Evolutionary conservation across 2,888 invertebrate species (phyloP), one percentile per base, ranked within the genome.

Genomic region (Caenorhabditis sp.): DNA sequence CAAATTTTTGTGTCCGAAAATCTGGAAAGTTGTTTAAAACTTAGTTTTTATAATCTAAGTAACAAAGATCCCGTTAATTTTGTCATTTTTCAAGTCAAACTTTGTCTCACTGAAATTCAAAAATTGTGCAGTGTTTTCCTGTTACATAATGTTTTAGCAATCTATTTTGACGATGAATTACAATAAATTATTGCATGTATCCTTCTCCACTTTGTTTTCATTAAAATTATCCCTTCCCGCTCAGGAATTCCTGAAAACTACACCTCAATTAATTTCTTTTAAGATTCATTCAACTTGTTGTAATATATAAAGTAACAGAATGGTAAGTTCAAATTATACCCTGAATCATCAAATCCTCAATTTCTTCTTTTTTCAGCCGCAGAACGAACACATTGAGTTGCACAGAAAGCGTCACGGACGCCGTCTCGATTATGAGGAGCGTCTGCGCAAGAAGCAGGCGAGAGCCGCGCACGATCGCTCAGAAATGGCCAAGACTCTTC

Each of bases 381-480:
- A 99, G 92, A 99, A 99, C 93, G 99, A 99, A 91, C 96, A 99
- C 90, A 98, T 99, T 91, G 99, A 99, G 89, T 93, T 97, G 80
- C 96, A 96, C 90, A 93, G 94, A 89, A 99, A 98, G 90, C 93
- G 98, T 37, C 94, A 95, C 92, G 99, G 99, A 89, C 93, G 95
- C 87, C 93, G 98, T 79, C 93, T 99, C 78, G 98, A 99, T 92
- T 95, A 99, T 93, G 95, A 98, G 91, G 98, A 99, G 90, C 92
- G 95, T 76, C 95, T 95, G 90, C 88, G 99, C 35, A 99, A 99
- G 91, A 93, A 93, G 87, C 95, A 96, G 90, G 97, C 96, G 4
- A 93, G 99, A 85, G 93, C 94, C 89, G 95, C 95, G 1, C 96
- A 98, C 90, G 94, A 94, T 89, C 92, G 94, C 48, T 93, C 99